Evolutionary conservation across 2,888 invertebrate genomes (phyloP), one percentile per base, ranked within the genome.

Genomic region (Patella caerulea): DNA sequence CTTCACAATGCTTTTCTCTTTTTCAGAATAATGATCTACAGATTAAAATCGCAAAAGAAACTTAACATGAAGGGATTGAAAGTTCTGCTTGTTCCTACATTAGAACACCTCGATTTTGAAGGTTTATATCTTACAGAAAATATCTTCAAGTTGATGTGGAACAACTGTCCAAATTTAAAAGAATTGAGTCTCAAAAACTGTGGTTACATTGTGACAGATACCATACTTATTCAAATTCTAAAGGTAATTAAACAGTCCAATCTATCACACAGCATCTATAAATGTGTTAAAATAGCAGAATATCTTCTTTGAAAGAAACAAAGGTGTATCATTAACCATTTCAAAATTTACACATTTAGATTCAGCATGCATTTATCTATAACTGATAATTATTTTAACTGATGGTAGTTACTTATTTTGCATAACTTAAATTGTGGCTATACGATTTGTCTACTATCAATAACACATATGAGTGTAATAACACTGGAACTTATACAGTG

Each of bases 201-300:
- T 84, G 88, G 89, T 2, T 90, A 90, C 81, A 81, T 90, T 24
- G 78, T 89, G 69, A 90, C 87, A 24, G 90, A 90, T 77, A 86
- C 79, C 71, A 34, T 87, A 65, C 79, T 89, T 53, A 84, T 84
- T 72, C 86, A 84, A 54, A 74, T 89, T 24, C 76, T 87, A 24
- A 89, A 86, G 86, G 90, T 90, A 81, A 75, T 72, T 52, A 17
- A 17, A 15, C 11, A 45, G 45, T 45, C 45, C 45, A 45, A 45
- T 45, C 45, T 45, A 45, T 45, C 7, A 45, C 45, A 45, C 45
- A 9, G 45, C 24, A 24, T 24, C 24, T 24, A 24, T 24, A 5
- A 34, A 34, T 34, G 34, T 45, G 7, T 45, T 45, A 9, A 45
- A 45, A 45, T 45, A 9, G 45, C 45, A 45, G 9, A 45, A 45